Base-by-base conservation (phyloP, 2,888 invertebrate genomes). In the Drosophila anomalata region DNA sequence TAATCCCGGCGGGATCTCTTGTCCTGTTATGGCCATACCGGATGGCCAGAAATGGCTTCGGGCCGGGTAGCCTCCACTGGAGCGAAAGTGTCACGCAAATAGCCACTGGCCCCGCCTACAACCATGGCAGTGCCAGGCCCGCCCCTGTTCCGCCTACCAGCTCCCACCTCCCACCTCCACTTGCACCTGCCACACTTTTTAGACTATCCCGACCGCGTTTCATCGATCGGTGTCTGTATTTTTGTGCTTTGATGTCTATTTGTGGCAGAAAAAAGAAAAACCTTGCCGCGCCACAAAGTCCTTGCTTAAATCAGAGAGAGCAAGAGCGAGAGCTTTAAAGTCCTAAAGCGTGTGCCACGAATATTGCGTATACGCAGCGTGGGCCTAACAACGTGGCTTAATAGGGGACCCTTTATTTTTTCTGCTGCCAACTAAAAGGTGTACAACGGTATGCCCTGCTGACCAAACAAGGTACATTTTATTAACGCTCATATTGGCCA, bases 41-140 rank as follows among this genome's bases (percentile, higher is more conserved):
- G n/a, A n/a, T 36, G 60, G 56, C 57, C 66, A 54, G n/a, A n/a
- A 70, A 75, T 59, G 47, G 51, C 56, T 65, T 12, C 51, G 22
- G 56, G 62, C 68, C 63, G 50, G 41, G 41, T 33, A 20, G 36
- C 22, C 65, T 70, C 72, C 86, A 73, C 69, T 76, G 66, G 60
- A 85, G 85, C 79, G 87, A 69, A 65, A 72, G 76, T 66, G 63
- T 56, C 68, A 77, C 88, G 87, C 88, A 82, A 88, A 88, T 88
- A 83, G 84, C 78, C 59, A 29, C 57, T 22, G 57, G 59, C 22
- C 29, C 47, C 26, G 36, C 44, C 47, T 41, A 17, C 5, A 8
- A 8, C 39, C 33, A 11, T 26, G 7, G 14, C 29, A 26, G 12
- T 12, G 3, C 20, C 22, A 4, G 22, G 22, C 4, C 22, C 22